Base-by-base conservation (phyloP, 2,113 vertebrate species). In the Reinhardtius hippoglossoides region DNA sequence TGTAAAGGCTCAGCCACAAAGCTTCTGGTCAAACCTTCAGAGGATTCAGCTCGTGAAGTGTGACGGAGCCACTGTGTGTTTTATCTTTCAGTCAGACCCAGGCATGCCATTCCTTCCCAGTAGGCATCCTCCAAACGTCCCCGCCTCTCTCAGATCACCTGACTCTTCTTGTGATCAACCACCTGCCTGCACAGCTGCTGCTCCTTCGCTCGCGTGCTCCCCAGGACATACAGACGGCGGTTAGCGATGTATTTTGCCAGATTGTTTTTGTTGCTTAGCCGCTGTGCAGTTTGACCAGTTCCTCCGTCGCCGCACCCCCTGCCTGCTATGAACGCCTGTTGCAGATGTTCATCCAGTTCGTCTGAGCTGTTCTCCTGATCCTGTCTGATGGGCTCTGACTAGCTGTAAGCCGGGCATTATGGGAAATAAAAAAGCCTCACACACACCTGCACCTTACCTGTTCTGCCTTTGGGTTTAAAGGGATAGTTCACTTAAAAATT, bases 121-220 rank as follows among this genome's bases (percentile, higher is more conserved):
- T 26, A 50, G 70, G 61, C 62, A 35, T 71, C 44, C 46, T 79
- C 81, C 27, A 16, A 82, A 54, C 54, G 14, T 71, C 67, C 78
- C 64, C 14, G 71, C 67, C 74, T 31, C 67, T 3, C 42, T 68
- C 65, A 23, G 54, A 74, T 82, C 88, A 81, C 67, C 85, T 80
- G 83, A 81, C 74, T 75, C 71, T 79, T 76, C 84, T 31, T 84
- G 76, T 80, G 80, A 88, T 88, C 68, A 54, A 81, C 76, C 90
- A 82, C 87, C 87, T 90, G 88, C 79, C 72, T 73, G 54, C 88
- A 83, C 88, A 90, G 87, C 84, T 90, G 88, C 81, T 79, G 80
- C 73, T 71, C 2, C 1, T 82, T 63, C 74, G 70, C 83, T 78
- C 79, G 58, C 82, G 78, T 79, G 76, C 81, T 83, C 83, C 67